phyloP scores from a whole-genome alignment of 2,797 vertebrate species.

The Myotis daubentonii region DNA sequence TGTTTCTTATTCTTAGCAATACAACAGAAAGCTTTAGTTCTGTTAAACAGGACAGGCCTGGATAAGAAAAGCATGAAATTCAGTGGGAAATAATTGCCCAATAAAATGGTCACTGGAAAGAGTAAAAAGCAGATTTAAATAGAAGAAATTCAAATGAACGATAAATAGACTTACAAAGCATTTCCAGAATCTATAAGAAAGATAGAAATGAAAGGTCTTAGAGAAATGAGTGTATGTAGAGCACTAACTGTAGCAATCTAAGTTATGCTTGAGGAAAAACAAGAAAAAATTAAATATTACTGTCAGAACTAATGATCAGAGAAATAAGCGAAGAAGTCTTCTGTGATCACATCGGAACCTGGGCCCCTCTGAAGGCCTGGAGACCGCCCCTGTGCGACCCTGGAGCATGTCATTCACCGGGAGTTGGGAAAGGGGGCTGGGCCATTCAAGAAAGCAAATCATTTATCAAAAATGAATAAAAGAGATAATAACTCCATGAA shows the following conservation, averaged over 20 bases:
- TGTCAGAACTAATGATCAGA: neutral
- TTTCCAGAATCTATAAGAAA: neutral
- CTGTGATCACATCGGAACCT: neutral
- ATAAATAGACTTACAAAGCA: neutral
- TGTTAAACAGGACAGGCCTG: neutral
- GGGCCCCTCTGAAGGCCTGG: neutral
- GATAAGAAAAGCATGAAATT: neutral
- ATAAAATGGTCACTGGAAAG: neutral
- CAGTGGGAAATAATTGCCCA: neutral
- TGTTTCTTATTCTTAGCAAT: conserved; percentile 28
- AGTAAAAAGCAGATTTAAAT: neutral
- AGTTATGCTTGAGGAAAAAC: neutral
- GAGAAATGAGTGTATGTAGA: neutral
- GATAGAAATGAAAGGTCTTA: neutral
- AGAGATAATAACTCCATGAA: neutral
- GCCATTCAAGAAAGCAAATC: neutral
- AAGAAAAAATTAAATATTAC: neutral
- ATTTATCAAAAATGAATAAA: neutral
- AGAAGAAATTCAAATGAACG: neutral
- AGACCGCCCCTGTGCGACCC: fast-evolving
- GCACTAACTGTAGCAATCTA: neutral
- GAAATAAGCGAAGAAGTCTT: neutral
- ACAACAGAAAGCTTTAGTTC: neutral
- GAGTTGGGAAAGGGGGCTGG: neutral
- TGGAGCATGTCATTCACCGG: fast-evolving